Conservation (phyloP, 1,140 invertebrate species). For the Panagrolaimus sp. region DNA sequence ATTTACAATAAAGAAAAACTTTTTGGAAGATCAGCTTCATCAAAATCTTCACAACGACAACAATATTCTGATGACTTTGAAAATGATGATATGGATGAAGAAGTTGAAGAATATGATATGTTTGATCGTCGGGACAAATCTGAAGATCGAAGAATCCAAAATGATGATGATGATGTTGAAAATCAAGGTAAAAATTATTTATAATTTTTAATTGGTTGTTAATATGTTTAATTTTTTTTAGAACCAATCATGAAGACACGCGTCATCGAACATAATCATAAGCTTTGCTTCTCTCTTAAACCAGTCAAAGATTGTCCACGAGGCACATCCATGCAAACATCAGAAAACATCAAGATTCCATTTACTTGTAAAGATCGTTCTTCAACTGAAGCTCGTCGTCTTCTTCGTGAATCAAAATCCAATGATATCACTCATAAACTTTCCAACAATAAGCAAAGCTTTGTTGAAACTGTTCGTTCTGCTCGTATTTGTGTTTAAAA, state of each 20-base stretch:
- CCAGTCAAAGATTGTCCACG: slow-evolving; percentile 36
- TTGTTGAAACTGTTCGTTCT: neutral
- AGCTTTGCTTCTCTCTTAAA: slow-evolving; percentile 34
- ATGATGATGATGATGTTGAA: too few species aligned
- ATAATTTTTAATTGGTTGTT: too few species aligned
- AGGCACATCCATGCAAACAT: slow-evolving; percentile 7
- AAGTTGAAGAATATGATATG: too few species aligned
- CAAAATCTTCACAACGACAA: too few species aligned
- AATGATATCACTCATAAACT: neutral
- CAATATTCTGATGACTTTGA: too few species aligned
- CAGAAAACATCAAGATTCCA: slow-evolving; percentile 5
- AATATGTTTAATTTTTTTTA: too few species aligned
- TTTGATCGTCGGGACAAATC: too few species aligned
- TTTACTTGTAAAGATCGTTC: slow-evolving; percentile 43
- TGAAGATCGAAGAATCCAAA: too few species aligned
- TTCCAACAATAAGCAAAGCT: neutral
- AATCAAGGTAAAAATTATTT: too few species aligned
- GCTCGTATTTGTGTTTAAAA: neutral
- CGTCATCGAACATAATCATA: slow-evolving; percentile 17
- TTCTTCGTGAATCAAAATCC: slow-evolving; percentile 10
- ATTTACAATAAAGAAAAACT: neutral
- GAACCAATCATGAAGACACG: neutral
- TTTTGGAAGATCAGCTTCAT: neutral
- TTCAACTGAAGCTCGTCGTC: slow-evolving; percentile 23
- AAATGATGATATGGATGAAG: too few species aligned